Evolutionary conservation across 2,113 vertebrate genomes (phyloP).

Genomic region (Oncorhynchus mykiss): DNA sequence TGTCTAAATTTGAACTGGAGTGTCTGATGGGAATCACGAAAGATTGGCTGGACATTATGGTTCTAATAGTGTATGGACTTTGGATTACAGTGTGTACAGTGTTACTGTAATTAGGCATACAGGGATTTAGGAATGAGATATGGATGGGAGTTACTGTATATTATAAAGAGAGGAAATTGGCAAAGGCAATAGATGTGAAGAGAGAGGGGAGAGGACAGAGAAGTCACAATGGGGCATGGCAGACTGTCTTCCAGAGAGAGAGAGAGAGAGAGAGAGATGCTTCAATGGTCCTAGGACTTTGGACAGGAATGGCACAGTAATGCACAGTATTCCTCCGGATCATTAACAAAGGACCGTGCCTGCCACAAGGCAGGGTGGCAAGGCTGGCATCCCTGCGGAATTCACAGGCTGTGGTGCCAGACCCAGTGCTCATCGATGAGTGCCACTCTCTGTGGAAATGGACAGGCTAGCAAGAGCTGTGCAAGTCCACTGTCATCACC

Average conservation of each 20-base stretch:
- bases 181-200: not conserved
- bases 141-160: not conserved
- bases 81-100: not conserved
- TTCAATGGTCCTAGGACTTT: not conserved
- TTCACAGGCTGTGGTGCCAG: constrained; percentile 48
- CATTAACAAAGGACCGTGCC: constrained; percentile 24
- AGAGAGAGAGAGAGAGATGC: not conserved
- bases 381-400: constrained; percentile 42
- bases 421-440: constrained; percentile 5
- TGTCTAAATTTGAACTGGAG: constrained; percentile 59
- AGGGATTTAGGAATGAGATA: not conserved
- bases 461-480: constrained; percentile 29
- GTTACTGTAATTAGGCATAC: not conserved
- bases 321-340: constrained; percentile 2
- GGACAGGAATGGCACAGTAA: not conserved
- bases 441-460: not conserved
- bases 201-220: not conserved
- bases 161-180: not conserved
- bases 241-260: not conserved
- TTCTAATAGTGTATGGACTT: not conserved
- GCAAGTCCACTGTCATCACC: not conserved
- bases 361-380: constrained; percentile 8
- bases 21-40: constrained; percentile 44
- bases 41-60: not conserved
- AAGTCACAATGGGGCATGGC: not conserved